Evolutionary conservation across 2,113 vertebrate genomes (phyloP).

Genomic region (Mandrillus leucophaeus): DNA sequence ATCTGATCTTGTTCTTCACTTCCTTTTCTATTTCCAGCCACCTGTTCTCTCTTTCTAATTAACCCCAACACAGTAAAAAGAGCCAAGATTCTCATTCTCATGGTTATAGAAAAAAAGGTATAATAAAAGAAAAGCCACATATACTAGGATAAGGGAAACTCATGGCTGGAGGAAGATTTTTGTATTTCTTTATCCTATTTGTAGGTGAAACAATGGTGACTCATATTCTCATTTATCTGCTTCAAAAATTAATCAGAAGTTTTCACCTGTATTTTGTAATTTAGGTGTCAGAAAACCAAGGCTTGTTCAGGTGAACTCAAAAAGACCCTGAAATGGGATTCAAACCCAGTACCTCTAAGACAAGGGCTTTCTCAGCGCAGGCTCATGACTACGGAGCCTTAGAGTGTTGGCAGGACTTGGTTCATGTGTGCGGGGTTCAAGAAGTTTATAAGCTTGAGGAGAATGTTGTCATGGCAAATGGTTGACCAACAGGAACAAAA

Average conservation of each 20-base stretch:
- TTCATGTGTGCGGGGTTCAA: too few relatives aligned
- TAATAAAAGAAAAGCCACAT: background rate
- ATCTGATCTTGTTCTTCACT: constrained; percentile 37
- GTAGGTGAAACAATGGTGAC: background rate
- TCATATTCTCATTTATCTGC: background rate
- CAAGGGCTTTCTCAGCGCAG: background rate
- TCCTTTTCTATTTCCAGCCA: constrained; percentile 65
- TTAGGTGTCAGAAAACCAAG: background rate
- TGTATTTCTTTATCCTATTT: background rate
- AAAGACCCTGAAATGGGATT: background rate
- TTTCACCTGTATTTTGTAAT: background rate
- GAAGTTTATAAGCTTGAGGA: background rate
- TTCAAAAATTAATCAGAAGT: background rate
- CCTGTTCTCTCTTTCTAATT: constrained; percentile 64
- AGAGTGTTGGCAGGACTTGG: accelerated
- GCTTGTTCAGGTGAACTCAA: background rate
- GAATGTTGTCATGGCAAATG: background rate
- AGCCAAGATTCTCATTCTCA: constrained; percentile 57
- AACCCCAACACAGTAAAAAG: constrained; percentile 39
- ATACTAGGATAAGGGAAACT: background rate
- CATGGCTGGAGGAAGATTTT: background rate
- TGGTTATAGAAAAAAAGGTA: background rate
- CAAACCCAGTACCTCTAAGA: background rate
- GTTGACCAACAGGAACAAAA: background rate
- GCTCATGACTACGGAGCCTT: background rate